Conservation (phyloP, 2,888 invertebrate genomes). For the Chloromyia formosa region DNA sequence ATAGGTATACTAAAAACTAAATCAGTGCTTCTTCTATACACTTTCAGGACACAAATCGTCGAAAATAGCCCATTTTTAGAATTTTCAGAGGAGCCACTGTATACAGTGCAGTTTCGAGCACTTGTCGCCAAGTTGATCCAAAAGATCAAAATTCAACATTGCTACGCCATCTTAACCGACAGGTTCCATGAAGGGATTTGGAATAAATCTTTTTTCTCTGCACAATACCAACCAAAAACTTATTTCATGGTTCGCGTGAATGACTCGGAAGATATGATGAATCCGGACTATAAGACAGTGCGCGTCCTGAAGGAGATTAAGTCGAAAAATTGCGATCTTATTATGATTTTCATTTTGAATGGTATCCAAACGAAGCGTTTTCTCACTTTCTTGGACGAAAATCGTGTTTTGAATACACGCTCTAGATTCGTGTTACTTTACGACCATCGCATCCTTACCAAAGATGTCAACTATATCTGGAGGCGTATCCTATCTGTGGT, state of each 20-base stretch:
- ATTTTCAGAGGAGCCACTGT: not conserved
- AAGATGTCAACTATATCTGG: slow-evolving; percentile 77
- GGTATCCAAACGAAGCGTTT: slow-evolving; percentile 74
- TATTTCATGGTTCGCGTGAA: slow-evolving; percentile 68
- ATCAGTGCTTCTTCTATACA: too few species aligned
- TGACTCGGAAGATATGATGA: slow-evolving; percentile 72
- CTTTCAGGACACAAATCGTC: too few species aligned
- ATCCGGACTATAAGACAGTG: slow-evolving; percentile 70
- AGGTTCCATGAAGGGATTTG: slow-evolving; percentile 55
- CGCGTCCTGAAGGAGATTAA: slow-evolving; percentile 69
- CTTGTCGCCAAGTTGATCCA: slow-evolving; percentile 53
- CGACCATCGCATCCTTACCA: slow-evolving; percentile 73
- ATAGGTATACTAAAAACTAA: too few species aligned
- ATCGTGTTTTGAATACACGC: slow-evolving; percentile 74
- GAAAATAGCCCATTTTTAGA: too few species aligned
- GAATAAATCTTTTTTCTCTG: slow-evolving; percentile 53
- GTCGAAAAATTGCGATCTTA: slow-evolving; percentile 74
- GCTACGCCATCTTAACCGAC: slow-evolving; percentile 60
- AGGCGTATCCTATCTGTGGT: slow-evolving; percentile 78
- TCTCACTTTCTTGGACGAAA: slow-evolving; percentile 77
- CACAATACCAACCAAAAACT: slow-evolving; percentile 49
- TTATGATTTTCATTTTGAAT: slow-evolving; percentile 77
- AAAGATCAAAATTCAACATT: slow-evolving; percentile 55
- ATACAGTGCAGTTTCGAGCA: slow-evolving; percentile 49
- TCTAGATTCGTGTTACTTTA: slow-evolving; percentile 76